Base-by-base conservation (phyloP, 2,797 vertebrate species). In the Oreochromis mossambicus region DNA sequence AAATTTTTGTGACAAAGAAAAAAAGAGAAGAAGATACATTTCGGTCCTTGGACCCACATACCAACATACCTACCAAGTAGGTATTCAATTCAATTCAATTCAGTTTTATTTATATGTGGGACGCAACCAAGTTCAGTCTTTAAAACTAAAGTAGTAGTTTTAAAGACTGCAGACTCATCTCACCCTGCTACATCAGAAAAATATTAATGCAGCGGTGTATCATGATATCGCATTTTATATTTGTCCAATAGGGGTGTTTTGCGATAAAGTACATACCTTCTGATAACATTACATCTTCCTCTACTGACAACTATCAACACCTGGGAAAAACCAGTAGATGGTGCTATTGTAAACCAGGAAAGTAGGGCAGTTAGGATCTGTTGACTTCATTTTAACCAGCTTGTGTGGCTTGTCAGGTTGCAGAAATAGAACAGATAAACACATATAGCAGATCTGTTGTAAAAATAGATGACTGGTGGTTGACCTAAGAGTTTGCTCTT, bases 361-460 rank as follows among this genome's bases (percentile, higher is more conserved):
- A 50, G 36, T 26, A 46, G 68, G 76, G 52, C 43, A 6, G 61
- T 36, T 51, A 8, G 76, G n/a, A 50, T 75, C 46, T 41, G 61
- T 19, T 78, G 80, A 77, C 83, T 86, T 88, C 77, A 75, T 50
- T 83, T 78, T 75, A 52, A 78, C 78, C 54, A 17, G 88, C 50
- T 79, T 80, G 77, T 26, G 76, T 61, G 76, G 43, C 63, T 88
- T 38, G 83, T 87, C 87, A 88, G 79, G 78, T 86, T 21, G 85
- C 88, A 92, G 89, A 92, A 93, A 92, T 92, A 92, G 92, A 93
- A 85, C 90, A 92, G 88, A 90, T 88, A 89, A 90, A 88, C 89
- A 92, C 83, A 90, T 78, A 84, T 54, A 91, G 81, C 70, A 85
- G 83, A 85, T 81, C 50, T 15, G 68, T 17, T 79, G 50, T 83